Conservation (phyloP, 2,797 vertebrate genomes). For the Falco berigora region DNA sequence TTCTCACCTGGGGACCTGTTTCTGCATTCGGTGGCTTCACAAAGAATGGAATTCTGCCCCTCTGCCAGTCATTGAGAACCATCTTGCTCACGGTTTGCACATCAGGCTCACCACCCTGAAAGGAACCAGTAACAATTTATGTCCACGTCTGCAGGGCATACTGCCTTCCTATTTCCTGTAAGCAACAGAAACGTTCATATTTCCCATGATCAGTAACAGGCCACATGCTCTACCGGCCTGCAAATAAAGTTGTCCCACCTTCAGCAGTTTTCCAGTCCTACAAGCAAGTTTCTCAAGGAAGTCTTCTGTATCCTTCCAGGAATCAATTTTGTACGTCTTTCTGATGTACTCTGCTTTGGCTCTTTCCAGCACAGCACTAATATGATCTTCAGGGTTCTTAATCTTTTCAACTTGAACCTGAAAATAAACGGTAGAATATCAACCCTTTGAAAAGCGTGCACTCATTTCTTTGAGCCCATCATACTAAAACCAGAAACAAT, state of each 20-base stretch:
- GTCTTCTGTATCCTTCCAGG: slow-evolving; percentile 85
- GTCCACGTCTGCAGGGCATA: neutral
- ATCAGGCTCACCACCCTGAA: slow-evolving; percentile 95
- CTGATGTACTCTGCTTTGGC: slow-evolving; percentile 94
- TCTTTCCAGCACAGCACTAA: slow-evolving; percentile 87
- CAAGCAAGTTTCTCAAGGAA: slow-evolving; percentile 94
- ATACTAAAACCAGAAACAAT: neutral
- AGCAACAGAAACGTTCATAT: neutral
- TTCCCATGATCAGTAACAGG: neutral
- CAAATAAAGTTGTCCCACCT: slow-evolving; percentile 72
- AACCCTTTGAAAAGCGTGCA: neutral
- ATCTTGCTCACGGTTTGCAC: slow-evolving; percentile 91
- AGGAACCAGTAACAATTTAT: neutral
- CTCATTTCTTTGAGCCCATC: neutral
- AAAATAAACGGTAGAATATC: neutral
- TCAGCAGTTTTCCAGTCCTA: slow-evolving; percentile 89
- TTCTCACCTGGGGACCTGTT: slow-evolving; percentile 72
- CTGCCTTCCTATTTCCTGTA: neutral
- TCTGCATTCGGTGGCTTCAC: slow-evolving; percentile 89
- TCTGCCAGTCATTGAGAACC: slow-evolving; percentile 98
- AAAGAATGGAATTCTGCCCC: slow-evolving; percentile 96
- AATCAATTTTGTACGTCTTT: slow-evolving; percentile 91
- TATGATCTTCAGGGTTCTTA: slow-evolving; percentile 91
- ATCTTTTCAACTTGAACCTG: slow-evolving; percentile 99
- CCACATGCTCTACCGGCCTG: neutral